Evolutionary conservation across 2,888 invertebrate genomes (phyloP).

Genomic region (Zygogramma bicolorata): DNA sequence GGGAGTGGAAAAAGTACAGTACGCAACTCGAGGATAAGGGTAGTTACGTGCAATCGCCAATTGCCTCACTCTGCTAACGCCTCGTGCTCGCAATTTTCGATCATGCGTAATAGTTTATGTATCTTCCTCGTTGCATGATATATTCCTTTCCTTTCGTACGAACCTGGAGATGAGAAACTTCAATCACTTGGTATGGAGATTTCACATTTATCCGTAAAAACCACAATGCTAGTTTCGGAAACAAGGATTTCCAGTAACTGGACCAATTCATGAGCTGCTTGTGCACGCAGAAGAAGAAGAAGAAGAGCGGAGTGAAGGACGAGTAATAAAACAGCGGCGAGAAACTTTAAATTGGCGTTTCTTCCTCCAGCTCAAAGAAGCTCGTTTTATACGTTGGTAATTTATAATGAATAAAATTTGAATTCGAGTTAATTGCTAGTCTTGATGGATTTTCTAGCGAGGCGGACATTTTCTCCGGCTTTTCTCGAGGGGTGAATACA

Average conservation of each 20-base stretch:
- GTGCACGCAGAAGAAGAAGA: constrained; percentile 29
- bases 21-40: too few species aligned
- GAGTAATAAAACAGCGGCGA: constrained; percentile 56
- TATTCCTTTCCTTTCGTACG: too few species aligned
- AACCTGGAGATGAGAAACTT: too few species aligned
- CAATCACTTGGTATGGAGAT: too few species aligned
- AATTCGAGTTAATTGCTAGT: constrained; percentile 68
- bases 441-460: constrained; percentile 65
- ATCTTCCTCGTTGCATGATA: too few species aligned
- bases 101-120: too few species aligned
- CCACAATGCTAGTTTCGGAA: too few species aligned
- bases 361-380: constrained; percentile 65
- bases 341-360: constrained; percentile 68
- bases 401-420: constrained; percentile 69
- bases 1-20: too few species aligned
- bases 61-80: too few species aligned
- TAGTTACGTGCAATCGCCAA: too few species aligned
- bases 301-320: constrained; percentile 50
- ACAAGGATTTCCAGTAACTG: constrained; percentile 23
- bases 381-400: constrained; percentile 67
- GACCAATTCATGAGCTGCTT: constrained; percentile 31
- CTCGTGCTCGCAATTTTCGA: too few species aligned
- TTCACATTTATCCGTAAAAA: too few species aligned
- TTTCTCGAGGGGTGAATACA: constrained; percentile 63
- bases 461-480: constrained; percentile 62